Evolutionary conservation across 2,113 vertebrate genomes (phyloP).

Genomic region (Anarrhichthys ocellatus): DNA sequence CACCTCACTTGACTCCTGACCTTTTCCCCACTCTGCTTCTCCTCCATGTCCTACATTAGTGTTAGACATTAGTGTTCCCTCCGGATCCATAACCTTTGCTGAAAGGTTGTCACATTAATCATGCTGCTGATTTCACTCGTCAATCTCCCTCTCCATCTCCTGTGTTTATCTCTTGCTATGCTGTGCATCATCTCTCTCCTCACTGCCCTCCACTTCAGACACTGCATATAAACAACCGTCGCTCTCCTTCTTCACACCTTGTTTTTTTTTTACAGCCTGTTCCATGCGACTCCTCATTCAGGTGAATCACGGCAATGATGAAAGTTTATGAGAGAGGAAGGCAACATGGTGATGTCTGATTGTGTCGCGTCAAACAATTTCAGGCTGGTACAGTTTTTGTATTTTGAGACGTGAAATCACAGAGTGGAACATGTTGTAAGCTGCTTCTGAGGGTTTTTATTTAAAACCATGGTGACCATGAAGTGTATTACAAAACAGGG

Average conservation of each 20-base stretch:
- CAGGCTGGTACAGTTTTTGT: slow-evolving; percentile 27
- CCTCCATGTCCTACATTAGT: slow-evolving; percentile 59
- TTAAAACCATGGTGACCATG: slow-evolving; percentile 32
- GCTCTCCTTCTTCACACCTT: slow-evolving; percentile 13
- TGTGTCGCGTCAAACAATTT: slow-evolving; percentile 42
- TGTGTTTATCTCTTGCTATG: slow-evolving; percentile 55
- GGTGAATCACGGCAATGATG: slow-evolving; percentile 47
- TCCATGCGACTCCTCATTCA: slow-evolving; percentile 27
- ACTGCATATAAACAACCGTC: slow-evolving; percentile 46
- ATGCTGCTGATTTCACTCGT: slow-evolving; percentile 73
- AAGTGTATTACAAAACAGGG: slow-evolving; percentile 24
- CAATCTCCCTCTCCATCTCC: slow-evolving; percentile 52
- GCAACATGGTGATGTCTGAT: slow-evolving; percentile 36
- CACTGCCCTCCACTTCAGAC: slow-evolving; percentile 40
- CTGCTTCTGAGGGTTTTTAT: slow-evolving; percentile 33
- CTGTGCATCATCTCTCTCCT: slow-evolving; percentile 35
- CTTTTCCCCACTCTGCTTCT: slow-evolving; percentile 62
- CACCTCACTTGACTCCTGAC: slow-evolving; percentile 74
- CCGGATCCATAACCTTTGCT: slow-evolving; percentile 78
- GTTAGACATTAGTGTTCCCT: slow-evolving; percentile 73
- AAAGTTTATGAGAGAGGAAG: slow-evolving; percentile 49
- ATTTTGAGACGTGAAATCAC: slow-evolving; percentile 38
- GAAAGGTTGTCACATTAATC: slow-evolving; percentile 84
- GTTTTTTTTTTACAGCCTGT: slow-evolving; percentile 20
- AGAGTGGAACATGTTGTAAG: slow-evolving; percentile 19